A percentile compares a stretch with the other conserved stretches of the same genome.
Conservation (phyloP, 2,888 invertebrate species). For the Epinotia ramella region DNA sequence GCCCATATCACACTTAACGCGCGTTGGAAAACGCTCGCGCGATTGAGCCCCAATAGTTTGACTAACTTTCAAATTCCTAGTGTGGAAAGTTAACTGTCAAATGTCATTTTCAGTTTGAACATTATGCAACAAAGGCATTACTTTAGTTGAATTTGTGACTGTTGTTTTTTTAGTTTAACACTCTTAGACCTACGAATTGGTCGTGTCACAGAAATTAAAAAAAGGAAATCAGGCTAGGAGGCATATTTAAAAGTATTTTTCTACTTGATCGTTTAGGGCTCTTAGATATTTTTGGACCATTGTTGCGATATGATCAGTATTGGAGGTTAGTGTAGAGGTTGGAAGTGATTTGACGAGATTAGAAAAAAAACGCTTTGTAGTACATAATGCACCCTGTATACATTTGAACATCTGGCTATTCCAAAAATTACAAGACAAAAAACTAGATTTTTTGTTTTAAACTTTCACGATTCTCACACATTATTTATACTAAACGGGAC, state of each 20-base stretch:
- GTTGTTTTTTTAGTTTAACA: conserved; percentile 72
- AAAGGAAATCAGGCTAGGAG: conserved; percentile 66
- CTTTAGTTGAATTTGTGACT: conserved; percentile 75
- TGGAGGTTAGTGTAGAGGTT: conserved; percentile 74
- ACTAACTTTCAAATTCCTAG: conserved; percentile 11
- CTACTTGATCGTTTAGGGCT: conserved; percentile 84
- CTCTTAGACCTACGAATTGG: conserved; percentile 74
- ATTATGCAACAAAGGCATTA: conserved; percentile 68
- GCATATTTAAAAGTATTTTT: conserved; percentile 81
- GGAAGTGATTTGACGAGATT: conserved; percentile 68
- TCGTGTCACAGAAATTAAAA: conserved; percentile 60
- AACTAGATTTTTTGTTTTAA: too few relatives aligned
- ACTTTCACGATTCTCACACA: too few relatives aligned
- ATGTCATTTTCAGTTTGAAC: conserved; percentile 66
- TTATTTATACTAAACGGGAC: too few relatives aligned
- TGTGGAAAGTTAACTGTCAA: neutral
- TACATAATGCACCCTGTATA: conserved; percentile 65
- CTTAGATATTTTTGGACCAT: conserved; percentile 85
- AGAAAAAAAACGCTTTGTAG: conserved; percentile 67
- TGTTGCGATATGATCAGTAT: conserved; percentile 84
- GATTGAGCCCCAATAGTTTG: neutral
- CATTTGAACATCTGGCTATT: conserved; percentile 35
- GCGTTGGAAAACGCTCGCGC: neutral
- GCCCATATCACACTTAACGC: neutral
- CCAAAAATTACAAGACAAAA: conserved; percentile 19